These are phyloP conservation scores for Aelia acuminata DNA, from an alignment of 2,888 invertebrate species.

Conservation along the genomic window DNA sequence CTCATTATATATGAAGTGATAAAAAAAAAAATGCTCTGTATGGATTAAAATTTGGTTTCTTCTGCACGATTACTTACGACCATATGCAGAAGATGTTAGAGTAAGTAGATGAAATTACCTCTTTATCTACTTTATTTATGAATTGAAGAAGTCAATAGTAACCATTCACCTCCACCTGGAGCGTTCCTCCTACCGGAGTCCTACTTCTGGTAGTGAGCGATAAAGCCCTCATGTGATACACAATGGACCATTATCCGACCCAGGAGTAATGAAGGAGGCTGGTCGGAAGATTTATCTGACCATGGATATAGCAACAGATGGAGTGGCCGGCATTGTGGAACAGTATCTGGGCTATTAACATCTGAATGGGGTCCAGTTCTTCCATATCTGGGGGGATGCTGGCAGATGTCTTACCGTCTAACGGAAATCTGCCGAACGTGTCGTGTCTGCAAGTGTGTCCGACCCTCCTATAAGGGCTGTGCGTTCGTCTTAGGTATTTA, in stretches of 20 bases:
- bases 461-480: background rate
- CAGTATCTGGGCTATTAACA: conserved; percentile 17
- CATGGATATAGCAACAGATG: conserved; percentile 37
- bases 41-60: too few species aligned
- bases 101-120: too few species aligned
- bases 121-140: background rate
- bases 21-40: too few species aligned
- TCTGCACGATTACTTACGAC: too few species aligned
- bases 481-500: background rate
- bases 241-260: conserved; percentile 4
- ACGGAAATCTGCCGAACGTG: background rate
- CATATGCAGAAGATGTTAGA: too few species aligned
- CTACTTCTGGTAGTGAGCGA: background rate
- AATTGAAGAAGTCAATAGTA: background rate
- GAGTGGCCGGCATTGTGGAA: conserved; percentile 11
- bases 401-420: conserved; percentile 22
- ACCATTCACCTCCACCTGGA: background rate
- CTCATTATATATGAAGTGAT: too few species aligned
- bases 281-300: conserved; percentile 43
- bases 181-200: background rate
- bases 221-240: conserved; percentile 12
- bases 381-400: background rate
- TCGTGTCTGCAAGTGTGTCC: background rate
- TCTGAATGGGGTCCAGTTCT: conserved; percentile 36
- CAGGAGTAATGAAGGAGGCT: conserved; percentile 26